Conservation (phyloP, 2,797 vertebrate species). For the Oreonectes daqikongensis region DNA sequence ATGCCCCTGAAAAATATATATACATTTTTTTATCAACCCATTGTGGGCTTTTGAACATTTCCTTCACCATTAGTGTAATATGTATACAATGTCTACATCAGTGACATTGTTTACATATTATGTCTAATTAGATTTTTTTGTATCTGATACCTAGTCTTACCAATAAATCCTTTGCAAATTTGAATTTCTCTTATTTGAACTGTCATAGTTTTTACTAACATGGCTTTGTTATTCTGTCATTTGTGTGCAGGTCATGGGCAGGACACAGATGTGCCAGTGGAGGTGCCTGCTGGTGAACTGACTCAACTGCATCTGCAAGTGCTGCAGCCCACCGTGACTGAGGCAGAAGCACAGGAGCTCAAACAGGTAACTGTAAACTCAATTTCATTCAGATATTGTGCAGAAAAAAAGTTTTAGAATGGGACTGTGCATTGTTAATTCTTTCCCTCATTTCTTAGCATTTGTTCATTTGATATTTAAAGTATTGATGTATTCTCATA, state of each 20-base stretch:
- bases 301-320: constrained; percentile 79
- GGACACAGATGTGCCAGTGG: constrained; percentile 68
- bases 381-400: background rate
- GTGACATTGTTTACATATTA: background rate
- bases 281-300: constrained; percentile 71
- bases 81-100: too few relatives aligned
- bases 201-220: background rate
- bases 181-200: background rate
- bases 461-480: too few relatives aligned
- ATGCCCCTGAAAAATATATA: background rate
- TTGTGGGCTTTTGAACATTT: background rate
- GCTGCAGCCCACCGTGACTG: constrained; percentile 79
- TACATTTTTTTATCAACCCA: background rate
- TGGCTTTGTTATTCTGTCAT: background rate
- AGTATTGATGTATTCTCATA: too few relatives aligned
- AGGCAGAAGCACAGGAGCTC: constrained; percentile 88
- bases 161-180: background rate
- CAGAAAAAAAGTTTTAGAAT: background rate
- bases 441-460: too few relatives aligned
- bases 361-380: constrained; percentile 79
- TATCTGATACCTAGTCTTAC: background rate
- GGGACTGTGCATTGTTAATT: too few relatives aligned
- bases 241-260: constrained; percentile 70
- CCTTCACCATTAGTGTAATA: background rate
- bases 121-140: background rate